Evolutionary conservation across 2,113 vertebrate genomes (phyloP), one percentile per base, ranked within the genome.

Genomic region (Neopipo cinnamomea): DNA sequence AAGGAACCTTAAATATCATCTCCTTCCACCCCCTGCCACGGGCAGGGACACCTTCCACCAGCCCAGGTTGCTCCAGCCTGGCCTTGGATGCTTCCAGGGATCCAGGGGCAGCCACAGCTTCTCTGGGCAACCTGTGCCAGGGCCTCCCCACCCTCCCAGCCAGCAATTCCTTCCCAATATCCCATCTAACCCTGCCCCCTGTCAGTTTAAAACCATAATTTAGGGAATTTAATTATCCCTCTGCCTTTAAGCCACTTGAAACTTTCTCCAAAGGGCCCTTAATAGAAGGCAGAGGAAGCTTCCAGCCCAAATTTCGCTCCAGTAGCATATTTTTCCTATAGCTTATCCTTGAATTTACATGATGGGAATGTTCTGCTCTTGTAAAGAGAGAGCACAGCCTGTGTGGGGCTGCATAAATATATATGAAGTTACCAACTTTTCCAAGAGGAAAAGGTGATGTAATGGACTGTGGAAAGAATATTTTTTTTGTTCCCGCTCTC

Each of bases 361-460:
- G 63, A 70, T 4, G 47, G 44, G 92, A 67, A 68, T 12, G 42
- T 81, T 93, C 93, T 90, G 63, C 82, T 67, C 42, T 83, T 2
- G 2, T 39, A 52, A 90, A 71, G 65, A 21, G 93, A 37, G 44
- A 67, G 44, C 33, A 1, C 72, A 63, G 83, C 56, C 27, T 42
- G 50, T 33, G 72, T 77, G 90, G 61, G 68, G 53, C 85, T 79
- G 58, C 31, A 35, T 27, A 22, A 74, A 83, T 39, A 76, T 2
- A 19, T 33, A 14, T 58, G 67, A 50, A 90, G 74, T 79, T 80
- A 27, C 80, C 14, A 39, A 58, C 19, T 92, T 91, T 78, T 90
- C 85, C 91, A 30, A 86, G 93, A 92, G 90, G 90, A 96, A 97
- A 95, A 85, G 75, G 50, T 97, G 96, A 96, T 76, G 95, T 95